Evolutionary conservation across 1,140 invertebrate species (phyloP), one percentile per base, ranked within the genome.

Genomic region (Aradophagus sp.): DNA sequence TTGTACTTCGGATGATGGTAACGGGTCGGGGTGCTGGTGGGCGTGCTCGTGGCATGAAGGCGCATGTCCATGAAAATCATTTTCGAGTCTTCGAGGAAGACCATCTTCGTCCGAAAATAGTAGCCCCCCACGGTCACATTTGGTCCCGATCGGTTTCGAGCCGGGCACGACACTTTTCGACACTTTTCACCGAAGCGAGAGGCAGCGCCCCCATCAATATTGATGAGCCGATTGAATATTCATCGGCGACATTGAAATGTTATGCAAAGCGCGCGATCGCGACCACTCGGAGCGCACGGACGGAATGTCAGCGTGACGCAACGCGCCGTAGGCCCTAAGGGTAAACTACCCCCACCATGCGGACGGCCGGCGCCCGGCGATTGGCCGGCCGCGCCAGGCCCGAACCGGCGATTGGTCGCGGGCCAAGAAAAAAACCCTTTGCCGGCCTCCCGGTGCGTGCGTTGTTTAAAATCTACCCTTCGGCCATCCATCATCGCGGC

Each of bases 11-110:
- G 77, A 31, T 73, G 77, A 8, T 73, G 42, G 20, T 78, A 82
- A 10, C 78, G 75, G 1, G 75, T 82, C 1, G 79, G 81, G 3
- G 80, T 86, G 38, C 59, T 78, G 1, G 83, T 84, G 4, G 84
- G 83, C 10, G 84, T 86, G 78, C 84, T 86, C 1, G 82, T 86
- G 5, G 84, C 84, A 75, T 84, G 81, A 26, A 86, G 73, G 13
- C 80, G 73, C 80, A 86, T 86, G 50, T 85, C 83, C 72, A 82
- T 78, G 62, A 85, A 84, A 52, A 85, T 84, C 84, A 86, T 86
- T 65, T 79, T 84, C 11, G 84, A 75, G 38, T 85, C 81, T 78
- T 86, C 84, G 16, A 86, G 62, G 61, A 85, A 85, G 66, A 86
- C 84, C 84, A 86, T 86, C 34, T 79, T 86, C 68, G 42, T 53